A percentile compares a stretch with the other conserved stretches of the same genome.
Conservation (phyloP, 2,888 invertebrate species). For the Pachliopta kotzebuea region DNA sequence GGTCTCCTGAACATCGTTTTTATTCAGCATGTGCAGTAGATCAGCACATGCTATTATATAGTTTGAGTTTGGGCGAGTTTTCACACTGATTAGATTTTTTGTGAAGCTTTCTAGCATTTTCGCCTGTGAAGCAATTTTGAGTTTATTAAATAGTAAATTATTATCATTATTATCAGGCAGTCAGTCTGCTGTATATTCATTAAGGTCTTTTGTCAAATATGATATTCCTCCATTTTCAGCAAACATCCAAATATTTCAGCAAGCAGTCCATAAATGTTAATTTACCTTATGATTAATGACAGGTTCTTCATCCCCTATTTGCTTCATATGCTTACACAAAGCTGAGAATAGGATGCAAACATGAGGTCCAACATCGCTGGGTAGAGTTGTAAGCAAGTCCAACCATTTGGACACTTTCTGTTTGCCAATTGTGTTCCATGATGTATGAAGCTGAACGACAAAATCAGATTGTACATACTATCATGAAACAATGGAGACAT, state of each 20-base stretch:
- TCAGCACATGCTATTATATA: slow-evolving; percentile 84
- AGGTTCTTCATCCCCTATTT: slow-evolving; percentile 66
- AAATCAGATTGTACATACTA: background rate
- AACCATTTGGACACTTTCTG: slow-evolving; percentile 72
- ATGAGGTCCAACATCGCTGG: slow-evolving; percentile 74
- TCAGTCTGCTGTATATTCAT: too few relatives aligned
- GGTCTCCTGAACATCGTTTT: slow-evolving; percentile 85
- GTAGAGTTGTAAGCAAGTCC: slow-evolving; percentile 65
- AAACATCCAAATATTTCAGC: too few relatives aligned
- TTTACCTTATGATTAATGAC: slow-evolving; percentile 80
- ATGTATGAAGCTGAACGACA: slow-evolving; percentile 55
- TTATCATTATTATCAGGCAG: too few relatives aligned
- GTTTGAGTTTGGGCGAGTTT: slow-evolving; percentile 85
- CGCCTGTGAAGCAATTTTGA: slow-evolving; percentile 59
- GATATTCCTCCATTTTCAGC: too few relatives aligned
- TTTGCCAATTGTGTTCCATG: slow-evolving; percentile 68
- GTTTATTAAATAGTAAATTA: too few relatives aligned
- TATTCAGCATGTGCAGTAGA: slow-evolving; percentile 82
- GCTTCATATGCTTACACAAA: slow-evolving; percentile 80
- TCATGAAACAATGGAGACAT: too few relatives aligned
- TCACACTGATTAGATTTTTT: slow-evolving; percentile 88
- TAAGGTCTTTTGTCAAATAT: too few relatives aligned
- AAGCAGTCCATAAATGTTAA: too few relatives aligned
- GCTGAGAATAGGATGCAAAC: slow-evolving; percentile 84
- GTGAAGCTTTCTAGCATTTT: slow-evolving; percentile 85